These are phyloP conservation scores for Karalla daura DNA, from an alignment of 2,797 vertebrate genomes.

Conservation along the genomic window DNA sequence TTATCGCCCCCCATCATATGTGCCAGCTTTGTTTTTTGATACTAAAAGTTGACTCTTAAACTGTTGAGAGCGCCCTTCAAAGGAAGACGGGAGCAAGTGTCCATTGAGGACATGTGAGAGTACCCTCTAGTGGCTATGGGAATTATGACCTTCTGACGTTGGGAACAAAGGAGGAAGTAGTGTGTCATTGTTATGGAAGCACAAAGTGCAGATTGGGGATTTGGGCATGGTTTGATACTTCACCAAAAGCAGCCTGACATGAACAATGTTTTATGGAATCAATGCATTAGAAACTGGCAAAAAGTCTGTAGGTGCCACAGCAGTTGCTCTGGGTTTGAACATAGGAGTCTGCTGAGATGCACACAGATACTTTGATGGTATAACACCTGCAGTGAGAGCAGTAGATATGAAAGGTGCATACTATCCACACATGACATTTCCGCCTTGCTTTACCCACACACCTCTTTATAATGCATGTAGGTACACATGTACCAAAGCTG, in stretches of 20 bases:
- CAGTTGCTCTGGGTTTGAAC: too few relatives aligned
- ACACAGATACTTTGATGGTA: too few relatives aligned
- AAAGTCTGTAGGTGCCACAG: too few relatives aligned
- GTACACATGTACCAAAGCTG: too few relatives aligned
- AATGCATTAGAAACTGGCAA: too few relatives aligned
- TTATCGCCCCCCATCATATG: not conserved
- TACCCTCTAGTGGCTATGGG: not conserved
- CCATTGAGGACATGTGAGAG: not conserved
- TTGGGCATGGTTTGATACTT: not conserved
- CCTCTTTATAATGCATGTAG: not conserved
- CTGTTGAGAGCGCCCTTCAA: not conserved
- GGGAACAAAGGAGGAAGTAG: not conserved
- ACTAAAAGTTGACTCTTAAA: constrained; percentile 16
- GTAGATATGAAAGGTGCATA: too few relatives aligned
- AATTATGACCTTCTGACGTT: not conserved
- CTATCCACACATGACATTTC: not conserved
- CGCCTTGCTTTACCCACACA: not conserved
- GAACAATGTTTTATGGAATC: too few relatives aligned
- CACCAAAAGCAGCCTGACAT: not conserved
- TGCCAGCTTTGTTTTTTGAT: constrained; percentile 22
- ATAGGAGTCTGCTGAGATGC: too few relatives aligned
- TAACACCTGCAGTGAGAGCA: too few relatives aligned
- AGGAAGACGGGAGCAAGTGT: not conserved
- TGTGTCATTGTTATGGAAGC: not conserved
- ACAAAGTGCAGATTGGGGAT: not conserved